These are phyloP conservation scores for Anagyrus pseudococci DNA, from an alignment of 2,888 invertebrate genomes.

Conservation along the genomic window DNA sequence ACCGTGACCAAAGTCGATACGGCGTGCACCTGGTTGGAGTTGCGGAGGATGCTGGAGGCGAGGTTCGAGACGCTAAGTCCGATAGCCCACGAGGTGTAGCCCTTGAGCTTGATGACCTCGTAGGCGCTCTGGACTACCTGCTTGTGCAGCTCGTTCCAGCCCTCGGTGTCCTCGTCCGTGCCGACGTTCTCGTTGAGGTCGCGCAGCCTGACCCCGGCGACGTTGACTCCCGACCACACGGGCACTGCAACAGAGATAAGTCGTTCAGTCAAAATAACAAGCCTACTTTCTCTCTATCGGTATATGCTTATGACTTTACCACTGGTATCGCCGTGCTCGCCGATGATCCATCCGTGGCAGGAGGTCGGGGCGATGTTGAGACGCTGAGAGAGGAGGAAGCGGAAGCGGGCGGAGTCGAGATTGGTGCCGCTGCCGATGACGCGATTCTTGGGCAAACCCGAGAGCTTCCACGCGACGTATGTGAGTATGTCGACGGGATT, in stretches of 20 bases:
- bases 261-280: neutral
- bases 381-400: slow-evolving; percentile 84
- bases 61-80: slow-evolving; percentile 80
- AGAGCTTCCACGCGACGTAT: slow-evolving; percentile 94
- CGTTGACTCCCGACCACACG: slow-evolving; percentile 93
- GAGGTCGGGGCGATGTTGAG: slow-evolving; percentile 83
- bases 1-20: slow-evolving; percentile 82
- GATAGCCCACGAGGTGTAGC: slow-evolving; percentile 92
- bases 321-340: slow-evolving; percentile 92
- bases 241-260: slow-evolving; percentile 68
- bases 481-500: slow-evolving; percentile 94
- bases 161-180: slow-evolving; percentile 75
- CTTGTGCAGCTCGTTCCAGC: slow-evolving; percentile 80
- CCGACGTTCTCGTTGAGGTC: slow-evolving; percentile 81
- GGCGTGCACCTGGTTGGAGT: slow-evolving; percentile 78
- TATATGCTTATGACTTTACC: too few species aligned
- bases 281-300: too few species aligned
- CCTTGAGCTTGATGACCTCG: slow-evolving; percentile 86
- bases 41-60: slow-evolving; percentile 74
- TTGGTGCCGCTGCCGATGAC: slow-evolving; percentile 94
- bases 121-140: slow-evolving; percentile 87
- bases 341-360: slow-evolving; percentile 92
- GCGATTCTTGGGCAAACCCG: slow-evolving; percentile 84
- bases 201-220: slow-evolving; percentile 84
- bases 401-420: slow-evolving; percentile 89